Conservation (phyloP, 1,140 invertebrate genomes). For the Drosophila ercepeae region DNA sequence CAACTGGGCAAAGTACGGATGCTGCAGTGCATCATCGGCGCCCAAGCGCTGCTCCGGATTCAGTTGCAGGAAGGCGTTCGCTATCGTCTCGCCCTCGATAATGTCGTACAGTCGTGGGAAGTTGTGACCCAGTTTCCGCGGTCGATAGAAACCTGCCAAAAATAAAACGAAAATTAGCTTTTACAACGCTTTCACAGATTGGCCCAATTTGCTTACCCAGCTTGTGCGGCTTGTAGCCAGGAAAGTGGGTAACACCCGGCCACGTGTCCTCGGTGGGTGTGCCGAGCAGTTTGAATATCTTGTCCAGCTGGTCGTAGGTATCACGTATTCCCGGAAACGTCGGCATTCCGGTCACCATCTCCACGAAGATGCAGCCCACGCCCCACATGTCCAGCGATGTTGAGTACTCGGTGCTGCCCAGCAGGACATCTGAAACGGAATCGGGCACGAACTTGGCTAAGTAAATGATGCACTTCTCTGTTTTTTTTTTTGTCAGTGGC, state of each 20-base stretch:
- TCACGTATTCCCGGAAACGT: constrained; percentile 98
- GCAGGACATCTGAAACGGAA: constrained; percentile 90
- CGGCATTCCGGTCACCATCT: constrained; percentile 98
- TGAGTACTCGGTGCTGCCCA: constrained; percentile 98
- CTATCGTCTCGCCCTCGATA: constrained; percentile 94
- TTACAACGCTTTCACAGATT: background rate
- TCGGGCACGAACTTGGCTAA: constrained; percentile 40
- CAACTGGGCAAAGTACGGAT: constrained; percentile 95
- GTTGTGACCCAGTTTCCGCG: constrained; percentile 91
- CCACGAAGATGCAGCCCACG: constrained; percentile 98
- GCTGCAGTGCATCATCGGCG: constrained; percentile 93
- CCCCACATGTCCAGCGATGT: constrained; percentile 98
- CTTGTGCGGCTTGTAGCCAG: constrained; percentile 93
- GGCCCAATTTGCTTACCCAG: constrained; percentile 84
- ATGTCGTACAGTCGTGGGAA: constrained; percentile 95
- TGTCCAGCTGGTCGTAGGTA: constrained; percentile 97
- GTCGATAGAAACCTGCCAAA: constrained; percentile 87
- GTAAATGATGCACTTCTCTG: constrained; percentile 53
- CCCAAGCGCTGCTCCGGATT: constrained; percentile 94
- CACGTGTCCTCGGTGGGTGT: constrained; percentile 96
- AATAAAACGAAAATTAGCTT: background rate
- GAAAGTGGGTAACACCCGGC: constrained; percentile 93
- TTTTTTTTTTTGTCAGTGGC: constrained; percentile 29
- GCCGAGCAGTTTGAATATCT: constrained; percentile 97
- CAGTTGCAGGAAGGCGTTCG: constrained; percentile 92